phyloP scores from a whole-genome alignment of 2,888 invertebrate species.

The Meiosimyza platycephala region DNA sequence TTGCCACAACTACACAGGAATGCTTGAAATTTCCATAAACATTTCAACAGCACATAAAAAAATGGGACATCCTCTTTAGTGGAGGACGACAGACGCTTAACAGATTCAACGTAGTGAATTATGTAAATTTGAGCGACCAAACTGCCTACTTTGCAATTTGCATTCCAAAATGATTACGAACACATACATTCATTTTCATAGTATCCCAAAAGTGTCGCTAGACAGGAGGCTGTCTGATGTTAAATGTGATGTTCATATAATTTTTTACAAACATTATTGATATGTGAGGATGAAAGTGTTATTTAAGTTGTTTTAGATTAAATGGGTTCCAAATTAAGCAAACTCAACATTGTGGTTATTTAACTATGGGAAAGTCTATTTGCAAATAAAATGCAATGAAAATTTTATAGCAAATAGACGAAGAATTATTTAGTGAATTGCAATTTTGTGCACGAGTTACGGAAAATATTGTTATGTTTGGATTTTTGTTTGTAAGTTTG shows the following conservation, averaged over 20 bases:
- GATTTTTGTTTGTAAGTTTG: background rate
- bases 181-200: background rate
- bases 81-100: conserved; percentile 37
- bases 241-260: too few relatives aligned
- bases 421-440: too few relatives aligned
- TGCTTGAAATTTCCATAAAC: conserved; percentile 6
- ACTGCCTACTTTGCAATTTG: conserved; percentile 56
- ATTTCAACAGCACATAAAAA: conserved; percentile 4
- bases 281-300: too few relatives aligned
- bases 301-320: too few relatives aligned
- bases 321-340: too few relatives aligned
- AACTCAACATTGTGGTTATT: too few relatives aligned
- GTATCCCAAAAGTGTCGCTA: background rate
- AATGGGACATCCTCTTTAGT: background rate
- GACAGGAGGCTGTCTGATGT: background rate
- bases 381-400: too few relatives aligned
- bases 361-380: too few relatives aligned
- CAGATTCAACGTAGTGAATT: conserved; percentile 48
- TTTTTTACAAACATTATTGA: too few relatives aligned
- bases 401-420: too few relatives aligned
- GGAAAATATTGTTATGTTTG: background rate
- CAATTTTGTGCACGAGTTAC: background rate
- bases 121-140: conserved; percentile 53
- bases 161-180: conserved; percentile 37
- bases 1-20: background rate